Evolutionary conservation across 2,113 vertebrate genomes (phyloP).

Genomic region (Paedocypris sp.): DNA sequence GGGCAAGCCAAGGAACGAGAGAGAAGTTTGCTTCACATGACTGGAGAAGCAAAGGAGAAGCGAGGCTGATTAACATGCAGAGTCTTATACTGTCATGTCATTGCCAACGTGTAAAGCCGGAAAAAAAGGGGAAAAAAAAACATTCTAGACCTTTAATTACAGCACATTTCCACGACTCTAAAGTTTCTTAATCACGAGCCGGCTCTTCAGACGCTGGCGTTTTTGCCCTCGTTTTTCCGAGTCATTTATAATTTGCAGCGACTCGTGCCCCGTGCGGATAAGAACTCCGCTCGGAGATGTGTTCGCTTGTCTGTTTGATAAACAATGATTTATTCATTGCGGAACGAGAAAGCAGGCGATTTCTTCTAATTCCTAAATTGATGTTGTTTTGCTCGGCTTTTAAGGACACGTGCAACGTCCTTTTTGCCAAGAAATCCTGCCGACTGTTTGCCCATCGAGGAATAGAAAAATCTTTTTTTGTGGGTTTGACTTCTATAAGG

Average conservation of each 20-base stretch:
- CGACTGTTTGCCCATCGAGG: too few species aligned
- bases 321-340: not conserved
- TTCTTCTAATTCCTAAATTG: not conserved
- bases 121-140: not conserved
- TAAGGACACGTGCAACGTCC: not conserved
- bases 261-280: too few species aligned
- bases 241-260: not conserved
- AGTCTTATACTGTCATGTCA: not conserved
- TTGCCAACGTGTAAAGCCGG: not conserved
- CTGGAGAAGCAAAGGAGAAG: constrained; percentile 9
- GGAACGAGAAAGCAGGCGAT: not conserved
- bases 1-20: not conserved
- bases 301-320: not conserved
- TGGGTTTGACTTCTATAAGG: too few species aligned
- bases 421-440: constrained; percentile 1
- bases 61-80: constrained; percentile 10
- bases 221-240: not conserved
- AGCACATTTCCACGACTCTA: not conserved
- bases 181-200: not conserved
- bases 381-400: not conserved
- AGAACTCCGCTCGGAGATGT: not conserved
- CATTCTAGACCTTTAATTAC: not conserved
- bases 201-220: not conserved
- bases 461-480: too few species aligned
- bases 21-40: constrained; percentile 13